Conservation (phyloP, 2,888 invertebrate genomes). For the Camptogramma bilineatum region DNA sequence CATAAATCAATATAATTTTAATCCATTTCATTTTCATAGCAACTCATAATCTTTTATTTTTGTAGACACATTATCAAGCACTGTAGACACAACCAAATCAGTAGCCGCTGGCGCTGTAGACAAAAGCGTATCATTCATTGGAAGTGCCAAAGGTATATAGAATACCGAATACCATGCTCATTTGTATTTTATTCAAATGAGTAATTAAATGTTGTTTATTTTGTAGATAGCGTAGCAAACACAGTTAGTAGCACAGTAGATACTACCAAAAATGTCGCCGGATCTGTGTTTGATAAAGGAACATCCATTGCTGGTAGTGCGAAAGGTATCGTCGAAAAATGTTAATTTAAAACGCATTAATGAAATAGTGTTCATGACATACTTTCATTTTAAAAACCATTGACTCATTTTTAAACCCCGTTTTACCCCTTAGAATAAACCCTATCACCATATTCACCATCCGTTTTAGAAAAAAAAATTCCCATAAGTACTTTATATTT, state of each 20-base stretch:
- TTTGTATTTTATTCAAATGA: constrained; percentile 16
- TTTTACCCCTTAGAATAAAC: too few relatives aligned
- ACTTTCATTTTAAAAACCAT: background rate
- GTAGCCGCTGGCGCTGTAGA: constrained; percentile 55
- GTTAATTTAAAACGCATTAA: constrained; percentile 1
- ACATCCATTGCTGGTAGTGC: constrained; percentile 57
- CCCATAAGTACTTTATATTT: too few relatives aligned
- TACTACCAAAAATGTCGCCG: constrained; percentile 61
- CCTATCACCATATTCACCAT: too few relatives aligned
- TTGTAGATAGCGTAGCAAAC: constrained; percentile 65
- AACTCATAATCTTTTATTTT: constrained; percentile 30
- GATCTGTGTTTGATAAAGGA: constrained; percentile 61
- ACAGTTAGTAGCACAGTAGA: constrained; percentile 62
- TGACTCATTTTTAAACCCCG: too few relatives aligned
- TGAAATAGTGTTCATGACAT: constrained; percentile 2
- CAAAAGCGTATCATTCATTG: constrained; percentile 59
- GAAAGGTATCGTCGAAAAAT: constrained; percentile 54
- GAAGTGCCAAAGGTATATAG: constrained; percentile 58
- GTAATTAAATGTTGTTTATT: constrained; percentile 21
- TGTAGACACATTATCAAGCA: constrained; percentile 61
- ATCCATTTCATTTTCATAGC: constrained; percentile 1
- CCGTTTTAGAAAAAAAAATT: too few relatives aligned
- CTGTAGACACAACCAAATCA: constrained; percentile 63
- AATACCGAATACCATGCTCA: constrained; percentile 21
- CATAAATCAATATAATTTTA: background rate